Evolutionary conservation across 1,140 invertebrate genomes (phyloP).

Genomic region (Laupala kohalensis): DNA sequence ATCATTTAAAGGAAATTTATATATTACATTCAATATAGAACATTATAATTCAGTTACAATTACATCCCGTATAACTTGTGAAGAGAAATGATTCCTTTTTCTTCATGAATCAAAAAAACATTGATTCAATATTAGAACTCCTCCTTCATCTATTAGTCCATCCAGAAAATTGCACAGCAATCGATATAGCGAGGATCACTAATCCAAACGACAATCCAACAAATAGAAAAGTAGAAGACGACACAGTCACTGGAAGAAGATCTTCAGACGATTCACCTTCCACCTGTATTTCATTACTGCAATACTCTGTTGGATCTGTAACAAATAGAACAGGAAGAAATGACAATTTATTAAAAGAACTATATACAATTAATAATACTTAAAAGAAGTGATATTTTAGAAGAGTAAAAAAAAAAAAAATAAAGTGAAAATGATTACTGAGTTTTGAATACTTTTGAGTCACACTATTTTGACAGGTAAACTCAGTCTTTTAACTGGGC

Average conservation of each 20-base stretch:
- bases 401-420: no score
- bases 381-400: no score
- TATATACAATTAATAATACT: background rate
- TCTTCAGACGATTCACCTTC: conserved; percentile 37
- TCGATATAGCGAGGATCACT: conserved; percentile 40
- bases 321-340: conserved; percentile 14
- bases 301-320: conserved; percentile 49
- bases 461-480: conserved; percentile 1
- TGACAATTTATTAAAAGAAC: conserved; percentile 6
- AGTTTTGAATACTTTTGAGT: background rate
- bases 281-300: conserved; percentile 30
- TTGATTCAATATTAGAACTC: background rate
- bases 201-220: conserved; percentile 38
- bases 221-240: conserved; percentile 37
- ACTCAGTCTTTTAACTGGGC: background rate
- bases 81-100: background rate
- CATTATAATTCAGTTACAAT: background rate
- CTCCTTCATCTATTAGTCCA: conserved; percentile 13
- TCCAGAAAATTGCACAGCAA: conserved; percentile 36
- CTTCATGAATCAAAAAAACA: background rate
- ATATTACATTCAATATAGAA: background rate
- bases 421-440: conserved; percentile 7
- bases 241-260: conserved; percentile 30
- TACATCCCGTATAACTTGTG: background rate
- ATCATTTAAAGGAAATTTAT: background rate